Conservation (phyloP, 92 coral and sea anemone genomes). For the Chrysogorgia sp. region DNA sequence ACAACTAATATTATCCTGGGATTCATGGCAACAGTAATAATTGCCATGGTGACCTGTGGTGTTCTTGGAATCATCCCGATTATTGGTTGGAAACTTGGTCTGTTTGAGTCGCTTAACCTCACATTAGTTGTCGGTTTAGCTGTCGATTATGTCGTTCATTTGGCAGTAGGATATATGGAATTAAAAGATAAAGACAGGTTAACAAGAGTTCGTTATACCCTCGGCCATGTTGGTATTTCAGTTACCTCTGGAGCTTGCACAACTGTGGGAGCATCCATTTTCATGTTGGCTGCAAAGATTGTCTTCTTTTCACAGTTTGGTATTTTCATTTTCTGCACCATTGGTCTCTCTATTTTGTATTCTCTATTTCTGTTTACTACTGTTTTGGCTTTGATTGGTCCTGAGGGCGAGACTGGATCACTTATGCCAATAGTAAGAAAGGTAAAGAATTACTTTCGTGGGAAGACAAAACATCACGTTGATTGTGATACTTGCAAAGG, state of each 20-base stretch:
- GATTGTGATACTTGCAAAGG: conserved; percentile 20
- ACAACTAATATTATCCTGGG: conserved; percentile 69
- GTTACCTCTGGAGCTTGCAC: conserved; percentile 93
- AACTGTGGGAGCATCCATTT: conserved; percentile 88
- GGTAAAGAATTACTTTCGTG: conserved; percentile 18
- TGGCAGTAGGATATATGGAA: too few relatives aligned
- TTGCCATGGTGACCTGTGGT: conserved; percentile 60
- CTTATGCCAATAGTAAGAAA: conserved; percentile 48
- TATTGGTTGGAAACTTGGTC: conserved; percentile 74
- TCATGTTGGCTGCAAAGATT: too few relatives aligned
- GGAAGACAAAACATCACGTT: conserved; percentile 15
- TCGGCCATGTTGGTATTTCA: conserved; percentile 87
- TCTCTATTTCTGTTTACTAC: conserved; percentile 86
- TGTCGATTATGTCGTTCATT: too few relatives aligned
- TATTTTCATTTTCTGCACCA: conserved; percentile 94
- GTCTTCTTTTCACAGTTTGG: too few relatives aligned
- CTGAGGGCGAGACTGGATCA: conserved; percentile 87
- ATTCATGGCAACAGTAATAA: conserved; percentile 62
- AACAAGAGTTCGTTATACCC: too few relatives aligned
- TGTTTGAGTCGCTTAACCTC: conserved; percentile 72
- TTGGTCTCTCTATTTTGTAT: conserved; percentile 83
- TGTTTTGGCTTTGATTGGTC: conserved; percentile 80
- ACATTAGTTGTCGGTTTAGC: conserved; percentile 77
- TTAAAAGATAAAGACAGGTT: too few relatives aligned
- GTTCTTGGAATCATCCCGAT: conserved; percentile 71